Evolutionary conservation across 2,888 invertebrate genomes (phyloP), one percentile per base, ranked within the genome.

Genomic region (Mythimna pallens): DNA sequence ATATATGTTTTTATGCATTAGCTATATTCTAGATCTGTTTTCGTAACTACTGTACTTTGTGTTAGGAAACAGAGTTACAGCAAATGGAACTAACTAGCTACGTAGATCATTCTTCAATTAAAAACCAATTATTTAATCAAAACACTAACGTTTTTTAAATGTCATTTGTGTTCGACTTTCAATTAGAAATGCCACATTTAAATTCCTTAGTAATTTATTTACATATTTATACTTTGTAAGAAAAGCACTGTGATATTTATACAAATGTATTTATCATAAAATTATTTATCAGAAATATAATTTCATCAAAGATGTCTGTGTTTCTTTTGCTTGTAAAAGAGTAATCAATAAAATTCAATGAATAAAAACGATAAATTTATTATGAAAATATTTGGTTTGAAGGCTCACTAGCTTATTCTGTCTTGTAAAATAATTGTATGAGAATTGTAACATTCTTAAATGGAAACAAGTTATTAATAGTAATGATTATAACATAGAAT

Each of bases 341-440:
- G n/a, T 65, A 36, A 10, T 71, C 14, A 77, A 81, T 80, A 84
- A 86, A 87, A 81, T 59, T 52, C 70, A 77, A 70, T 57, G 65
- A 75, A 69, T 82, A 81, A 82, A 85, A 88, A 89, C 86, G 87
- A 82, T 86, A 87, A 83, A 86, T 90, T 89, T 90, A 90, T 89
- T 90, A 85, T 85, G 85, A 85, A 89, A 85, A 81, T 87, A 85
- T 84, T 83, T 81, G 82, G 87, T 86, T 86, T 79, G 57, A 76
- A 83, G 81, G 89, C 76, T 82, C 84, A 85, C 85, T 84, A 86
- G 82, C 81, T 72, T 76, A 78, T 64, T 47, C 65, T 78, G 40
- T 85, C 61, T 71, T 73, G 61, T 65, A 65, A 65, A 68, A 63
- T 84, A 78, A 72, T 77, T 81, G 64, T 71, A 76, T 78, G 72